phyloP scores from a whole-genome alignment of 2,113 vertebrate species.

The Cololabis saira region DNA sequence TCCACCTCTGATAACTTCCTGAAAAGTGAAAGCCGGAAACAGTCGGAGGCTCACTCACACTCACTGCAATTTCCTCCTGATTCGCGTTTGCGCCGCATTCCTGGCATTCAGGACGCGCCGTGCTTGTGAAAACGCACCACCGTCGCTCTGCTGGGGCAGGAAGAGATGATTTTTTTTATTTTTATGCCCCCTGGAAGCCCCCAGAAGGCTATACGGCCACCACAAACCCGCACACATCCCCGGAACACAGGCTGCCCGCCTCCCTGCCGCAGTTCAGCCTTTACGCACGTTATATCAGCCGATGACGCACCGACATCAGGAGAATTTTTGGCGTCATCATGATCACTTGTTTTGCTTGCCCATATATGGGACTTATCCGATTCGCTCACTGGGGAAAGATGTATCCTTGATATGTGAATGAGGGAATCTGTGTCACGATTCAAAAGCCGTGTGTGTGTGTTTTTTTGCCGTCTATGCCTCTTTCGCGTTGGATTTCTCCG shows the following conservation, averaged over 20 bases:
- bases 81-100: conserved; percentile 9
- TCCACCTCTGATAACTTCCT: too few relatives aligned
- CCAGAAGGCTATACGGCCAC: conserved; percentile 14
- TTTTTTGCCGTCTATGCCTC: too few relatives aligned
- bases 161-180: conserved; percentile 12
- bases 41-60: neutral
- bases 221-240: conserved; percentile 16
- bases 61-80: neutral
- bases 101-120: conserved; percentile 11
- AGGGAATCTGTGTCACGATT: too few relatives aligned
- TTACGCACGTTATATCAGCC: conserved; percentile 62
- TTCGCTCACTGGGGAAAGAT: neutral
- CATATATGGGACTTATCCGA: conserved; percentile 54
- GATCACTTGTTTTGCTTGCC: conserved; percentile 26
- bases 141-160: conserved; percentile 4
- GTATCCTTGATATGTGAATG: neutral
- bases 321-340: conserved; percentile 61
- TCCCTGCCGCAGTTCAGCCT: conserved; percentile 45
- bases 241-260: conserved; percentile 27
- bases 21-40: neutral
- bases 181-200: conserved; percentile 19
- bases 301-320: conserved; percentile 71
- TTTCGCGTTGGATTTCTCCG: neutral
- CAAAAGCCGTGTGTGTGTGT: too few relatives aligned
- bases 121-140: conserved; percentile 11